Conservation (phyloP, 2,797 vertebrate species). For the Capromys pilorides region DNA sequence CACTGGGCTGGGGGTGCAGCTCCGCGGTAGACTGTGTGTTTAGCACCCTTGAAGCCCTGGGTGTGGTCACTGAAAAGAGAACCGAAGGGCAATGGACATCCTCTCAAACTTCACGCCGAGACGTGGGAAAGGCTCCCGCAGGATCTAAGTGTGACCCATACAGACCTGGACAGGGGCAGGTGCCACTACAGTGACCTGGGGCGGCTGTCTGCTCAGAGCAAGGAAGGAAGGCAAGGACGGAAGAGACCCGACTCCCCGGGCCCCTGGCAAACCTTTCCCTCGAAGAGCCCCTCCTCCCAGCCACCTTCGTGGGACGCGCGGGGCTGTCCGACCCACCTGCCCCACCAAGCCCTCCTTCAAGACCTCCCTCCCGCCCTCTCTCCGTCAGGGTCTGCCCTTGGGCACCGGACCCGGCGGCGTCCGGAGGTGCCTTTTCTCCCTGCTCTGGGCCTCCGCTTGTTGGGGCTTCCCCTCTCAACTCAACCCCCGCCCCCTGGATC, state of each 20-base stretch:
- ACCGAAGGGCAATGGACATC: not conserved
- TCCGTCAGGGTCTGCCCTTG: not conserved
- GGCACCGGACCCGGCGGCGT: not conserved
- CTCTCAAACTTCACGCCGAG: not conserved
- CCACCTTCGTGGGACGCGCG: not conserved
- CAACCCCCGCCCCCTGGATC: not conserved
- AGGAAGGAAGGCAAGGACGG: not conserved
- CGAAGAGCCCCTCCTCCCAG: not conserved
- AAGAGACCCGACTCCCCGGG: not conserved
- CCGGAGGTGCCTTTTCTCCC: not conserved
- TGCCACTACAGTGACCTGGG: not conserved
- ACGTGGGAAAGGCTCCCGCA: not conserved
- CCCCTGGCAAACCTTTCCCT: not conserved
- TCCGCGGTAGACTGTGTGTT: not conserved
- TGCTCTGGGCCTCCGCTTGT: not conserved
- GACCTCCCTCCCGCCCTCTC: not conserved
- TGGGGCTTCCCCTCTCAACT: slow-evolving; percentile 28
- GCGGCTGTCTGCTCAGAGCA: not conserved
- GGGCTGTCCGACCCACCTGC: slow-evolving; percentile 14
- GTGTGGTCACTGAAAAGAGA: not conserved
- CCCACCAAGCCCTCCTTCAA: not conserved
- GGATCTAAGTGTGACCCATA: not conserved
- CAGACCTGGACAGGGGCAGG: not conserved
- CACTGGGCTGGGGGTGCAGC: not conserved
- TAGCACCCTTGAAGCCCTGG: not conserved